Evolutionary conservation across 1,140 invertebrate genomes (phyloP), one percentile per base, ranked within the genome.

Genomic region (Hylyphantes graminicola): DNA sequence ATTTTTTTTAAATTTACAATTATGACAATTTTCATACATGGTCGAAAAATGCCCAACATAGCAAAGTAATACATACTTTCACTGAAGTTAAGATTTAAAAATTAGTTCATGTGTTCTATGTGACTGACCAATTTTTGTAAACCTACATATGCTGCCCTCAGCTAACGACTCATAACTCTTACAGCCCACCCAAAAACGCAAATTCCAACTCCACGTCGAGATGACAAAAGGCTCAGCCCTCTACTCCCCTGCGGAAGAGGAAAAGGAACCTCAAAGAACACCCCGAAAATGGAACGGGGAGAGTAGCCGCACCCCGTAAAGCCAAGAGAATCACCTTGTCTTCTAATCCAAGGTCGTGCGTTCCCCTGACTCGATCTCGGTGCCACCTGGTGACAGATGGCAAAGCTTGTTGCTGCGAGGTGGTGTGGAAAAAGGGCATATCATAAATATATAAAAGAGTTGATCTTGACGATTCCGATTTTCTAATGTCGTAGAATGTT

Each of bases 351-450:
- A 19, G 35, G 6, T 55, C 61, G n/a, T 72, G 59, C 10, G 59
- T 50, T 73, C 80, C 80, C 50, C 11, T 83, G 51, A 83, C 80
- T 11, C 59, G 80, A 35, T 83, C 80, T 55, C 80, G 67, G 17
- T 83, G 70, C 57, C 72, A 72, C 9, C 74, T 63, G 73, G 35
- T 8, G n/a, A 54, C 74, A 57, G 17, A 73, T 35, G 35, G 35
- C 35, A 35, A 35, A 21, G 75, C 55, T 17, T 83, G 80, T 54
- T 73, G 70, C 48, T 83, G 65, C 57, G 80, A 83, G 55, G 54
- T 67, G 65, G 51, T 59, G 12, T 83, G 72, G 80, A 83, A 75
- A n/a, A 57, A 80, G 59, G 55, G 51, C 80, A 83, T 81, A 81
- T 81, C 79, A 81, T 54, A 73, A 63, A 63, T 73, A 81, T 73